phyloP scores from a whole-genome alignment of 2,113 vertebrate species.

The Megalops atlanticus region DNA sequence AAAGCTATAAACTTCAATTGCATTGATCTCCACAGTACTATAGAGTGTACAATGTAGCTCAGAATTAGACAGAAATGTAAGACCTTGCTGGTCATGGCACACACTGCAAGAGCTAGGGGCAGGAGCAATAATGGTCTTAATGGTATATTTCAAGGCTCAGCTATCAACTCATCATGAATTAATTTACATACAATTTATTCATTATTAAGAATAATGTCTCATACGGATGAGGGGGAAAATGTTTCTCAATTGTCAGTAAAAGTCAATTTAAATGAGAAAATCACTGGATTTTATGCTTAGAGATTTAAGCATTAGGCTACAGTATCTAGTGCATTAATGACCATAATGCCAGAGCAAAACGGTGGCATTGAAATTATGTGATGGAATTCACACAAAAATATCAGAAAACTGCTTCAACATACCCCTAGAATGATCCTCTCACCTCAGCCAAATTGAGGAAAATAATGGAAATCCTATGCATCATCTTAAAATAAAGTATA shows the following conservation, averaged over 20 bases:
- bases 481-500: no score
- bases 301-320: background rate
- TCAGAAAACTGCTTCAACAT: no score
- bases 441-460: no score
- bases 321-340: no score
- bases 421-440: no score
- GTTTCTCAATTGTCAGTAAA: background rate
- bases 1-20: background rate
- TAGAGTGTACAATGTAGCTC: background rate
- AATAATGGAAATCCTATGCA: no score
- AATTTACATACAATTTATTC: background rate
- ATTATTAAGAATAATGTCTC: slow-evolving; percentile 7
- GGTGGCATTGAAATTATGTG: background rate
- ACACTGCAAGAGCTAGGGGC: background rate
- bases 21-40: background rate
- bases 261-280: background rate
- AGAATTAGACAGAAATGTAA: background rate
- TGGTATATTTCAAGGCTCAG: slow-evolving; percentile 5
- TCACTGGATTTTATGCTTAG: slow-evolving; percentile 4
- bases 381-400: background rate
- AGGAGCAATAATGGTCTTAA: slow-evolving; percentile 10
- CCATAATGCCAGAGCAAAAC: background rate
- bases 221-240: background rate
- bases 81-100: background rate
- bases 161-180: background rate